Conservation (phyloP, 2,888 invertebrate genomes). For the Patella depressa region DNA sequence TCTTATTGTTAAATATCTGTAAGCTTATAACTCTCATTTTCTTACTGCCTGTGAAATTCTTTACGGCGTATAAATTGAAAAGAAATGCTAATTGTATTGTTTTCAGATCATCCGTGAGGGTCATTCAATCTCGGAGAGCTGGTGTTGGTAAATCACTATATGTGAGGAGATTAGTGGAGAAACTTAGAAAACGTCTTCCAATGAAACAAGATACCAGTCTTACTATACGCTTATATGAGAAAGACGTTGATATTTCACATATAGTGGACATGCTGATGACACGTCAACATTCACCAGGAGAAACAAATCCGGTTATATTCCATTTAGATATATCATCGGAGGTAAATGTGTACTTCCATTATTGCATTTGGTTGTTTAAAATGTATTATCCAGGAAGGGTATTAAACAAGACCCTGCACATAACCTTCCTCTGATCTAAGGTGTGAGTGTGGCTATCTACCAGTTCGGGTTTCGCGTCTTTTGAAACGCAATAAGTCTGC, state of each 20-base stretch:
- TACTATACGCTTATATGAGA: slow-evolving; percentile 28
- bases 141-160: slow-evolving; percentile 51
- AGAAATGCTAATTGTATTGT: no score
- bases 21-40: no score
- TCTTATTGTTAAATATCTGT: no score
- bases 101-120: slow-evolving; percentile 43
- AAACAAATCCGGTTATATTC: slow-evolving; percentile 35
- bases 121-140: slow-evolving; percentile 46
- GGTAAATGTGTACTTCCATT: slow-evolving; percentile 28
- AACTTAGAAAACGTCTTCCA: slow-evolving; percentile 19
- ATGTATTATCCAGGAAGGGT: no score
- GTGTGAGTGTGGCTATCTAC: no score
- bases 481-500: no score
- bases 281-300: slow-evolving; percentile 22
- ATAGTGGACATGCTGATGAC: slow-evolving; percentile 32
- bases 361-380: no score
- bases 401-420: no score
- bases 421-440: no score
- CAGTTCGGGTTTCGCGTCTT: no score
- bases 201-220: neutral
- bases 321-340: slow-evolving; percentile 55
- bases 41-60: no score
- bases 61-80: no score
- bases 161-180: slow-evolving; percentile 35
- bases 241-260: slow-evolving; percentile 16